These are phyloP conservation scores for Aphodius granarius DNA, from an alignment of 2,888 invertebrate genomes.

Conservation along the genomic window DNA sequence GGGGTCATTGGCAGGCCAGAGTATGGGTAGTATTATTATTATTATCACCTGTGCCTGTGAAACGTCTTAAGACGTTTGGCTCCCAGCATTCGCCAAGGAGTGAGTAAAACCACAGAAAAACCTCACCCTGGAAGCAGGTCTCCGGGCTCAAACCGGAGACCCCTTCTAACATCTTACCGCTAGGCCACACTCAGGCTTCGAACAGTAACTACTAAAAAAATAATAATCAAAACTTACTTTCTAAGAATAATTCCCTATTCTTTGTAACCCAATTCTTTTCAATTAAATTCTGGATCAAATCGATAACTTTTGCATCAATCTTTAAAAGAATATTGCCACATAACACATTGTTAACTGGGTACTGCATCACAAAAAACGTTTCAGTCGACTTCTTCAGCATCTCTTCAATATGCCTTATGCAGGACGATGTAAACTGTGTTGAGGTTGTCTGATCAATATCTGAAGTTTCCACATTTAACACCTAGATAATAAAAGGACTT, in stretches of 20 bases:
- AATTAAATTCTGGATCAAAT: conserved; percentile 2
- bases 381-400: background rate
- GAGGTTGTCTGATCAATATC: background rate
- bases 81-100: too few species aligned
- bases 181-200: too few species aligned
- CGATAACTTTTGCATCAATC: background rate
- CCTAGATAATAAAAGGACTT: background rate
- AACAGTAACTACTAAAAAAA: background rate
- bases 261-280: background rate
- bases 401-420: background rate
- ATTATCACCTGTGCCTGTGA: too few species aligned
- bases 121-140: too few species aligned
- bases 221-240: background rate
- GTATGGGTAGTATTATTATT: too few species aligned
- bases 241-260: conserved; percentile 9
- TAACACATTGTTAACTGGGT: background rate
- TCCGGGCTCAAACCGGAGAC: too few species aligned
- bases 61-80: too few species aligned
- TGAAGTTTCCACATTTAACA: conserved; percentile 6
- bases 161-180: too few species aligned
- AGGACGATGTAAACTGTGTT: background rate
- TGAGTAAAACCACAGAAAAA: too few species aligned
- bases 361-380: background rate
- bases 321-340: conserved; percentile 5
- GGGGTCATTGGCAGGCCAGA: too few species aligned